phyloP scores from a whole-genome alignment of 2,797 vertebrate genomes.

The Holocentrus rufus region DNA sequence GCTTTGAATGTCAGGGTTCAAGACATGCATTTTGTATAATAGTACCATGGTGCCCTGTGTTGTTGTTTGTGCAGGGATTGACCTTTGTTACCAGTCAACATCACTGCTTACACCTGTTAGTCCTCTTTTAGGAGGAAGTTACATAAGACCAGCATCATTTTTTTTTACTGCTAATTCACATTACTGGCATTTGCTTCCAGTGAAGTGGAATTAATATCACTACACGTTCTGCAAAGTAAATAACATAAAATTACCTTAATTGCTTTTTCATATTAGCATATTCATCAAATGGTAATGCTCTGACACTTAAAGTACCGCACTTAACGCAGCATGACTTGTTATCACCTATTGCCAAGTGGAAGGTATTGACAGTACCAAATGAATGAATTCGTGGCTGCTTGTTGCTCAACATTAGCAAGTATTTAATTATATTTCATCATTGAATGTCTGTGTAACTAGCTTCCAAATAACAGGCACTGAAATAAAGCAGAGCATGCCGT shows the following conservation, averaged over 20 bases:
- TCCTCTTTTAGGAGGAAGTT: not conserved
- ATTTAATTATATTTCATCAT: not conserved
- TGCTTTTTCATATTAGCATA: not conserved
- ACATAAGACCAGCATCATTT: not conserved
- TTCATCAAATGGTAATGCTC: not conserved
- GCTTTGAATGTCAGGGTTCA: not conserved
- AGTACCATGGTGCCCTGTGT: not conserved
- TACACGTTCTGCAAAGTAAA: no score
- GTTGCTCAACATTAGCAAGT: not conserved
- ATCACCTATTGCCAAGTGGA: not conserved
- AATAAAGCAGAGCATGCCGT: slow-evolving; percentile 25
- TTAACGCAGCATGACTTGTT: not conserved
- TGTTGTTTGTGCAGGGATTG: not conserved
- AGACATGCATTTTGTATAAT: not conserved
- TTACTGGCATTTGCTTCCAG: not conserved
- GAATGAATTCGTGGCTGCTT: not conserved
- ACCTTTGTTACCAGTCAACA: not conserved
- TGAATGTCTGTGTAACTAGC: slow-evolving; percentile 16
- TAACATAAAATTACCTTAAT: not conserved
- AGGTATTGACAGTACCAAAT: not conserved
- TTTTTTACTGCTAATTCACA: not conserved
- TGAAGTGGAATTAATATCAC: not conserved
- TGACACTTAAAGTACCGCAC: not conserved
- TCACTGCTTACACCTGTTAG: not conserved
- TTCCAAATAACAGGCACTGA: slow-evolving; percentile 5